Conservation (phyloP, 1,140 invertebrate species). For the Popillia japonica region DNA sequence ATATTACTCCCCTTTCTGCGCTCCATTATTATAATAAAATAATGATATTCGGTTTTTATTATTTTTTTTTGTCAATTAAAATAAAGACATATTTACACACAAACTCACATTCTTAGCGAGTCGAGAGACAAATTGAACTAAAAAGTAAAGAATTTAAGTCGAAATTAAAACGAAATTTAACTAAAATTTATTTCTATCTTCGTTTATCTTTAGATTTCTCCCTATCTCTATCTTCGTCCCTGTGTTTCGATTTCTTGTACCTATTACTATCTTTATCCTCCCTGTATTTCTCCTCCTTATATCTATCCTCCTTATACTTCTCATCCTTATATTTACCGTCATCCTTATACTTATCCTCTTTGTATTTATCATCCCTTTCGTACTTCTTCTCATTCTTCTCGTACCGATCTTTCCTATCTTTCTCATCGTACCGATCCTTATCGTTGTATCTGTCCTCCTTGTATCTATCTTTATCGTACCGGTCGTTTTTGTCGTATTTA, state of each 20-base stretch:
- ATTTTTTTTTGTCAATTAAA: too few species aligned
- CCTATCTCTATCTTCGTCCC: constrained; percentile 54
- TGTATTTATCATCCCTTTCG: constrained; percentile 50
- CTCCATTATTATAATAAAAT: too few species aligned
- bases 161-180: neutral
- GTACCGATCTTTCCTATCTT: constrained; percentile 48
- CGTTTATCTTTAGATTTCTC: constrained; percentile 62
- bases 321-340: constrained; percentile 51
- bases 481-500: constrained; percentile 50
- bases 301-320: constrained; percentile 44
- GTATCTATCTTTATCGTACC: constrained; percentile 52
- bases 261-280: constrained; percentile 43
- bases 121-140: neutral
- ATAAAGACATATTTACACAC: too few species aligned
- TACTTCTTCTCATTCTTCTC: constrained; percentile 50
- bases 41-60: too few species aligned
- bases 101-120: too few species aligned
- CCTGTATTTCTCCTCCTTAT: constrained; percentile 45
- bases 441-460: constrained; percentile 50
- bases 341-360: constrained; percentile 49
- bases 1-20: too few species aligned
- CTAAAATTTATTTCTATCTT: constrained; percentile 48
- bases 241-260: constrained; percentile 52
- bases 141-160: neutral
- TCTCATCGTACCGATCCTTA: constrained; percentile 47